Base-by-base conservation (phyloP, 2,888 invertebrate genomes). In the Taphrorychus bicolor region DNA sequence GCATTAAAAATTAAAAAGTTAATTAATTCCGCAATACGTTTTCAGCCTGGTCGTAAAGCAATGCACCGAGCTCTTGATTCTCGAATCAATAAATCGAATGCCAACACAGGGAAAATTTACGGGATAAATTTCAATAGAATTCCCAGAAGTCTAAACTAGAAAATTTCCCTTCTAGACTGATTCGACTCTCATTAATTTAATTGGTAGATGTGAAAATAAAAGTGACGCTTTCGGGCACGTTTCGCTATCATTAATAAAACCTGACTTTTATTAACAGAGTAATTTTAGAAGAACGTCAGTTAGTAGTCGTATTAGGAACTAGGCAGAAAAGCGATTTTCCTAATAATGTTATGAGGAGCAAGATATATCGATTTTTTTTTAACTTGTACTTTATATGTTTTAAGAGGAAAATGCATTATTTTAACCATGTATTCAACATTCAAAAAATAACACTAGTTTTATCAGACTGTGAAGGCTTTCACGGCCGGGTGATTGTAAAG, bases 51-150 rank as follows among this genome's bases (percentile, higher is more conserved):
- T 53, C 53, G 60, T 60, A 53, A 40, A 60, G 60, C 53, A 52
- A 60, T 60, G 51, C 52, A 40, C 59, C 49, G n/a, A 45, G 23
- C 59, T 59, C 49, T 49, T 48, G 51, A 51, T 60, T 21, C 60
- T 51, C 60, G 19, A 16, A 42, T 60, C 52, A 52, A 59, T 51
- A 60, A 60, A 60, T 60, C 60, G 60, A 60, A 60, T 60, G 60
- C 60, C 52, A 60, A 60, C 52, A 53, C 53, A 52, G 41, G 23
- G 16, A 23, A 52, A 60, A 60, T 60, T 60, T 60, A 60, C 53
- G 52, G 18, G 56, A 18, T 41, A 52, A 60, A 40, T 60, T 60
- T 60, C 18, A 52, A 41, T 49, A 52, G 42, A 17, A 52, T 59
- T 24, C 32, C 14, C 17, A 60, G 41, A 53, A 41, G 60, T 60